phyloP scores from a whole-genome alignment of 2,797 vertebrate genomes.

The Lateolabrax maculatus region DNA sequence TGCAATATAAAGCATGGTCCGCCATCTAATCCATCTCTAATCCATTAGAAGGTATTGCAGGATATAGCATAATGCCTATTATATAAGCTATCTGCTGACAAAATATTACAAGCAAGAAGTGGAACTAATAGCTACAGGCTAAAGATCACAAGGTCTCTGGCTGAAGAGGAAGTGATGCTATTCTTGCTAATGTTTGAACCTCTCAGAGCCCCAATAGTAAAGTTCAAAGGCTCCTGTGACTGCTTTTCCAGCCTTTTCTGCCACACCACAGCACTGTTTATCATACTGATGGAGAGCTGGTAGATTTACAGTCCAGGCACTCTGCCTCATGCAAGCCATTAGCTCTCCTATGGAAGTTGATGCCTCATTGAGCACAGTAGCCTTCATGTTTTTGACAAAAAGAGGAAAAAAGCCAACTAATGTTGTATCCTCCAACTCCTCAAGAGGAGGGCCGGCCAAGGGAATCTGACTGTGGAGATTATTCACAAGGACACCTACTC shows the following conservation, averaged over 20 bases:
- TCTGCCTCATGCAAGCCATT: constrained; percentile 58
- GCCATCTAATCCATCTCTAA: constrained; percentile 48
- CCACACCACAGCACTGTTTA: constrained; percentile 28
- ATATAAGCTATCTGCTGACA: constrained; percentile 32
- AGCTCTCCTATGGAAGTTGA: constrained; percentile 48
- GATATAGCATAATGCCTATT: constrained; percentile 44
- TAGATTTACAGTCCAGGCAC: constrained; percentile 71
- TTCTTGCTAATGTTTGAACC: background rate
- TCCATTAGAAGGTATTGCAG: constrained; percentile 39
- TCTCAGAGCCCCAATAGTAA: background rate
- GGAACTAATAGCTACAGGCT: background rate
- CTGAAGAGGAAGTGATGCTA: constrained; percentile 21
- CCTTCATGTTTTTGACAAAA: constrained; percentile 43
- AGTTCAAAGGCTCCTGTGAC: background rate
- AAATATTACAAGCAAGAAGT: constrained; percentile 16
- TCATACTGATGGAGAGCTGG: constrained; percentile 57
- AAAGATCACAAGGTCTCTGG: constrained; percentile 28
- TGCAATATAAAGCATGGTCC: constrained; percentile 25
- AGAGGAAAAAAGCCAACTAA: constrained; percentile 21
- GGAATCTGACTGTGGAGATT: constrained; percentile 47
- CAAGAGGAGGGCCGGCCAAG: constrained; percentile 2
- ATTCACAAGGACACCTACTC: constrained; percentile 63
- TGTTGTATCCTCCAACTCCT: constrained; percentile 46
- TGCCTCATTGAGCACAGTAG: constrained; percentile 73
- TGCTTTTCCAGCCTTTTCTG: background rate